phyloP scores from a whole-genome alignment of 2,113 vertebrate genomes.

The Barnardius zonarius region DNA sequence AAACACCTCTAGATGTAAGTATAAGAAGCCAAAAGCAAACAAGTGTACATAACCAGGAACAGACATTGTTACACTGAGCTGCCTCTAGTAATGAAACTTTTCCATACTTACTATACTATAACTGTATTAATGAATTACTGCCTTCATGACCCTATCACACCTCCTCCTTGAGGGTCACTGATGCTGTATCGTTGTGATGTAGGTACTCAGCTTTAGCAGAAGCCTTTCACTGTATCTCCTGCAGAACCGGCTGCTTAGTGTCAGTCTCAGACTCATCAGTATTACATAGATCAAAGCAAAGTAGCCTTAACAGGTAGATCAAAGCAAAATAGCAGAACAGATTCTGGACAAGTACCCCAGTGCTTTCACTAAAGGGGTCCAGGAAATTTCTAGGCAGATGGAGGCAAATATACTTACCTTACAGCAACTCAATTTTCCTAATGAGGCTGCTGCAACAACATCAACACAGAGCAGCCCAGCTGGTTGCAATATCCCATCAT shows the following conservation, averaged over 20 bases:
- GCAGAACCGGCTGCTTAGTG: background rate
- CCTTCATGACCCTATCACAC: background rate
- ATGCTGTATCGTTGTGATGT: background rate
- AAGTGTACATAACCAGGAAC: background rate
- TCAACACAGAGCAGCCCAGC: background rate
- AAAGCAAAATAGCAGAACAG: background rate
- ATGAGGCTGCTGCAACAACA: background rate
- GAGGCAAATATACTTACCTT: background rate
- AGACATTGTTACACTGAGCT: background rate
- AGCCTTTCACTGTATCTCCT: background rate
- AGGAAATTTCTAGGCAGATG: slow-evolving; percentile 8
- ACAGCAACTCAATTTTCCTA: slow-evolving; percentile 23
- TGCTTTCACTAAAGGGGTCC: background rate
- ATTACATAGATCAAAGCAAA: background rate
- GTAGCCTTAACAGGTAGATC: background rate
- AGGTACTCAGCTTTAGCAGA: background rate
- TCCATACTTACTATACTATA: background rate
- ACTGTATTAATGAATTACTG: background rate
- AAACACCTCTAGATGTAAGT: background rate
- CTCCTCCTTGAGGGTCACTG: background rate
- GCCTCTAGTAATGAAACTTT: background rate
- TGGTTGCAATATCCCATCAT: background rate
- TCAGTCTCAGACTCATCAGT: background rate
- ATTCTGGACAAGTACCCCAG: background rate
- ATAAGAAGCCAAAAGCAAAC: background rate